phyloP scores from a whole-genome alignment of 2,113 vertebrate genomes.

The Ophiodon elongatus region DNA sequence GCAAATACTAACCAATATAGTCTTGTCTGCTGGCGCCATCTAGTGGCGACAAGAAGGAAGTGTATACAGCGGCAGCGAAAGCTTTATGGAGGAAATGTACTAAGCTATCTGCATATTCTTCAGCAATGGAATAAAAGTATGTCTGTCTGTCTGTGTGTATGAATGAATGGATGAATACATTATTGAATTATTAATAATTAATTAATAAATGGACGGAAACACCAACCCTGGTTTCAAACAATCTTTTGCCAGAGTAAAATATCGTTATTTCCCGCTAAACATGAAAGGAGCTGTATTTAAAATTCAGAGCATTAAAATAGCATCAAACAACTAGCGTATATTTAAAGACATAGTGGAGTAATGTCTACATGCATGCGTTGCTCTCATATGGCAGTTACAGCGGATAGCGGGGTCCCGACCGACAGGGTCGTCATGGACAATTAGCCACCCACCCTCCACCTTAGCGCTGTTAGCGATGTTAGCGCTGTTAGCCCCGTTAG shows the following conservation, averaged over 20 bases:
- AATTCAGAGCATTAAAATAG: too few species aligned
- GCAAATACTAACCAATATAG: neutral
- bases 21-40: conserved; percentile 50
- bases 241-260: neutral
- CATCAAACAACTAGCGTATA: neutral
- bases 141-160: neutral
- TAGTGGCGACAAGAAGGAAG: conserved; percentile 27
- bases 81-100: neutral
- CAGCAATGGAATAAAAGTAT: neutral
- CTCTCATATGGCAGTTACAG: neutral
- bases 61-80: too few species aligned
- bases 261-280: neutral
- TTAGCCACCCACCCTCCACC: too few species aligned
- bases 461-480: too few species aligned
- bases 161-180: neutral
- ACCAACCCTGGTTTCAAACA: neutral
- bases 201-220: neutral
- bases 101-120: neutral
- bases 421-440: too few species aligned
- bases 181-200: too few species aligned
- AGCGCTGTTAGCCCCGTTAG: neutral
- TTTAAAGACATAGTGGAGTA: neutral
- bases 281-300: neutral
- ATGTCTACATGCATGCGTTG: too few species aligned
- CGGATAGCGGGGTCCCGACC: too few species aligned